Percentiles rank a stretch among this genome's conserved stretches.
These are phyloP conservation scores for Andinoacara biseriatus DNA, from an alignment of 2,113 vertebrate genomes.

Conservation along the genomic window DNA sequence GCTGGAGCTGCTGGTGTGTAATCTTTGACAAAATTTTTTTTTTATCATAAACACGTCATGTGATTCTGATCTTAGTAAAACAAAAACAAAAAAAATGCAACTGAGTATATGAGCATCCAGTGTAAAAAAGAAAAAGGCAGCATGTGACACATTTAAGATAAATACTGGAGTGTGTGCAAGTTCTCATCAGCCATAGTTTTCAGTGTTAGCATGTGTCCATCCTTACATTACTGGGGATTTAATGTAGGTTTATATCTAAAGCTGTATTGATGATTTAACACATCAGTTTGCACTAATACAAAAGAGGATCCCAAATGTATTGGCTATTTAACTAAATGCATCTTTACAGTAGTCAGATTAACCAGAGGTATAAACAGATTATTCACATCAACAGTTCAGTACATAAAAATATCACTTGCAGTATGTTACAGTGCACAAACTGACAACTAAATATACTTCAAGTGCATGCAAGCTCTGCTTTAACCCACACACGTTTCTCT, in stretches of 20 bases:
- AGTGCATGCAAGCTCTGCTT: neutral
- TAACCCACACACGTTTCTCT: neutral
- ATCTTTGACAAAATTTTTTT: neutral
- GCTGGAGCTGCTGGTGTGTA: neutral
- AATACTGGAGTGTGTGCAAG: neutral
- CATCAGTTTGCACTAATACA: neutral
- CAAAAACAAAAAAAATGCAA: neutral
- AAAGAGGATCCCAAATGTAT: neutral
- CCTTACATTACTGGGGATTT: neutral
- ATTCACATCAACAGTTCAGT: neutral
- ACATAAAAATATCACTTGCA: neutral
- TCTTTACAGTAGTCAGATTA: neutral
- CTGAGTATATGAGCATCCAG: neutral
- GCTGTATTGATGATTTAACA: neutral
- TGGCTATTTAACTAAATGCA: too few species aligned
- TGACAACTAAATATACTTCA: neutral
- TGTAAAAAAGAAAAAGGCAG: too few species aligned
- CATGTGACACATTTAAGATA: neutral
- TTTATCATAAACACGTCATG: rapidly evolving
- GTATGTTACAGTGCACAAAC: neutral
- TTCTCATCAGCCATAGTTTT: neutral
- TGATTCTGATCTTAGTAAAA: neutral
- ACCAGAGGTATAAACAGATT: neutral
- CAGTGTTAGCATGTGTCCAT: neutral
- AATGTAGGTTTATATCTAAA: neutral